Evolutionary conservation across 2,113 vertebrate species (phyloP), one percentile per base, ranked within the genome.

Genomic region (Chitala chitala): DNA sequence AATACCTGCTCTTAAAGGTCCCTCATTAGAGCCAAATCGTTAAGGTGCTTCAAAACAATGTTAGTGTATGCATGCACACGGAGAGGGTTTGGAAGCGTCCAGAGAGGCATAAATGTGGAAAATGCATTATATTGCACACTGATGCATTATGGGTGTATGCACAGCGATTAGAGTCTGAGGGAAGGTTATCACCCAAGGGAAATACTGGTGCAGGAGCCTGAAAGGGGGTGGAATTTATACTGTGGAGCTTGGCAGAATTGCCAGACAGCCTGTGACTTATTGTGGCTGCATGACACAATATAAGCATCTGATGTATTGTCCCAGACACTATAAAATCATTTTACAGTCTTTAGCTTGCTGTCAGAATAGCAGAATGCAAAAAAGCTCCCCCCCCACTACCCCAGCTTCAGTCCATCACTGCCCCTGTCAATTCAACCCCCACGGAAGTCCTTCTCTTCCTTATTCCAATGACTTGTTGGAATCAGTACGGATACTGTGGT

Each of bases 281-380:
- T 80, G 74, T 80, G 76, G 76, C 66, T 54, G 76, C 78, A 55
- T 68, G 56, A 55, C 76, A 78, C 76, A 69, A 50, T 76, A 63
- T 29, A 55, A 59, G 69, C 63, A 61, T 72, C 20, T 79, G 80
- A 80, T 81, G 84, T 76, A 86, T 79, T 42, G 77, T 77, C 82
- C 48, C 50, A 76, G n/a, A 44, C 73, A 75, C 54, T 48, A 68
- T 77, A 77, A 69, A 64, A 79, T 83, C 83, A 51, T 84, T 36
- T 44, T 63, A 76, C 77, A 76, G 55, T 71, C 80, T 58, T 80
- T 31, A 40, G 22, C 66, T 76, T 71, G 31, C 65, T 65, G 76
- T 66, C 71, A 72, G 69, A 61, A 29, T 24, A 48, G 38, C 65
- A 77, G 69, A 54, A 54, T 77, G 63, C 75, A 29, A 76, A 38